phyloP scores from a whole-genome alignment of 2,797 vertebrate genomes.

The Tamandua tetradactyla region DNA sequence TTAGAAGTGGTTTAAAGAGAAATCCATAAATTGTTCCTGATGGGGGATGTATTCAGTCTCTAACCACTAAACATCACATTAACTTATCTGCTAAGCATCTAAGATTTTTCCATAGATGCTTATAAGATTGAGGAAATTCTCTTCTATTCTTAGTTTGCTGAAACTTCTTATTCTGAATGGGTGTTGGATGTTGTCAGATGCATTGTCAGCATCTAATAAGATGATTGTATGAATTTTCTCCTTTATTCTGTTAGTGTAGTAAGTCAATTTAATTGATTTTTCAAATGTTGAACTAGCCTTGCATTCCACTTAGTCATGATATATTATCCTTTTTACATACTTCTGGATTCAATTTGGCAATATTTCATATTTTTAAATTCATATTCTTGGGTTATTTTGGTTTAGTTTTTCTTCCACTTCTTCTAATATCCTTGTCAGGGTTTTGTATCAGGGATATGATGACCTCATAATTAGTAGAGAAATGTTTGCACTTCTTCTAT shows the following conservation, averaged over 20 bases:
- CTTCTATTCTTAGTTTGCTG: background rate
- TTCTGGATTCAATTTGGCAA: background rate
- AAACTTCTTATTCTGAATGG: background rate
- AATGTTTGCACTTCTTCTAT: background rate
- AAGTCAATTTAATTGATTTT: background rate
- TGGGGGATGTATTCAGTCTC: background rate
- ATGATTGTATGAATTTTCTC: background rate
- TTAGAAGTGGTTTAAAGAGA: background rate
- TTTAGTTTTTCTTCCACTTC: background rate
- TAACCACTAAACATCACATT: background rate
- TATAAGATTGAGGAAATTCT: background rate
- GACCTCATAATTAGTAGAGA: background rate
- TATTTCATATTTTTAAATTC: background rate
- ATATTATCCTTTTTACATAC: background rate
- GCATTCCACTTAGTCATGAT: background rate
- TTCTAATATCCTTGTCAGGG: background rate
- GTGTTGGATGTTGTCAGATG: background rate
- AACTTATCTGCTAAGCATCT: background rate
- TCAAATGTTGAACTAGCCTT: background rate
- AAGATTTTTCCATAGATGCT: background rate
- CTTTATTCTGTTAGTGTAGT: background rate
- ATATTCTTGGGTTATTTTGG: background rate
- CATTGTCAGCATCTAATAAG: background rate
- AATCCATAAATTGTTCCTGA: background rate
- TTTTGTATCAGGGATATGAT: background rate